These are phyloP conservation scores for Eilema caniola DNA, from an alignment of 2,888 invertebrate genomes.

Conservation along the genomic window DNA sequence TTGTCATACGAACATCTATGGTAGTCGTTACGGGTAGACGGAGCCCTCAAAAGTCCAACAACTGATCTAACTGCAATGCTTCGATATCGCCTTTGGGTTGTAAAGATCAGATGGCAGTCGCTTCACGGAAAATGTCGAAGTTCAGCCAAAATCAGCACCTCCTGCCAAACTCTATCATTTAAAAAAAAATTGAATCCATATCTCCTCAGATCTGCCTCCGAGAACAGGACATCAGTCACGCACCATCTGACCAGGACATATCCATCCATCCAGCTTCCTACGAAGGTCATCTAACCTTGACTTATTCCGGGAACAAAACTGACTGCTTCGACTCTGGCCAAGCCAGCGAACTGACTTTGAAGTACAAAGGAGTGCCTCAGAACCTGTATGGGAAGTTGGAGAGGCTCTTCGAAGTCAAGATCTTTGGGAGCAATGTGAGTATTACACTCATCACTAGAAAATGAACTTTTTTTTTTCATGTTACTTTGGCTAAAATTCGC, in stretches of 20 bases:
- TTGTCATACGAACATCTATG: too few relatives aligned
- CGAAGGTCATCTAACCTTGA: conserved; percentile 64
- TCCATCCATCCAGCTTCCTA: conserved; percentile 65
- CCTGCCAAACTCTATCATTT: too few relatives aligned
- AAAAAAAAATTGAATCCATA: too few relatives aligned
- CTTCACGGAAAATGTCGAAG: too few relatives aligned
- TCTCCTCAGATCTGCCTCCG: conserved; percentile 66
- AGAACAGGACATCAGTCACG: conserved; percentile 64
- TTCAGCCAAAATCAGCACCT: too few relatives aligned
- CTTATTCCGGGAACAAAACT: conserved; percentile 53
- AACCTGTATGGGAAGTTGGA: conserved; percentile 51
- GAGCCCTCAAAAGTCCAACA: too few relatives aligned
- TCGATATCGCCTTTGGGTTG: too few relatives aligned
- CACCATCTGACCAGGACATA: conserved; percentile 66
- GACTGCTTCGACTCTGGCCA: conserved; percentile 55
- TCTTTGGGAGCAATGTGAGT: conserved; percentile 70
- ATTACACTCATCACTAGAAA: background rate
- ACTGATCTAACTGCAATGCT: too few relatives aligned
- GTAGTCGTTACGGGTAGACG: too few relatives aligned
- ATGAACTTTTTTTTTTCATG: too few relatives aligned
- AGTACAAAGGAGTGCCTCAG: conserved; percentile 64
- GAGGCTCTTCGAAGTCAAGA: conserved; percentile 60
- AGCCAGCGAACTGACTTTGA: conserved; percentile 59
- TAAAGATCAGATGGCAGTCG: too few relatives aligned
- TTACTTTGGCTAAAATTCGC: too few relatives aligned